Conservation (phyloP, 2,113 vertebrate genomes). For the Mola mola region DNA sequence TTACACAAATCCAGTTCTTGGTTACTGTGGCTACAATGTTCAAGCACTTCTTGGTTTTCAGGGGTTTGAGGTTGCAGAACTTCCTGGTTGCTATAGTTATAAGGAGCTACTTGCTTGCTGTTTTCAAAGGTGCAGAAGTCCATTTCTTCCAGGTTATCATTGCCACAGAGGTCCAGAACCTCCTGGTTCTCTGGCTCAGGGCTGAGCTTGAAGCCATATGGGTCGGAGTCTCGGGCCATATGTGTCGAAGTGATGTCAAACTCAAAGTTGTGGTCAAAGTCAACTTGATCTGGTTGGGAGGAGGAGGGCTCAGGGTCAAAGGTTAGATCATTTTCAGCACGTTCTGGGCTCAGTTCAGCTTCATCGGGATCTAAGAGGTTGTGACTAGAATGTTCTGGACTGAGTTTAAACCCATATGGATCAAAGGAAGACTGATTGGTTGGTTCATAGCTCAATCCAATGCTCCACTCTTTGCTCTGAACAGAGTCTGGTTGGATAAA, state of each 20-base stretch:
- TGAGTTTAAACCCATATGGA: conserved; percentile 80
- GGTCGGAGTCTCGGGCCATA: conserved; percentile 56
- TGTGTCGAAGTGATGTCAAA: conserved; percentile 59
- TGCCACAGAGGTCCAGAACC: conserved; percentile 45
- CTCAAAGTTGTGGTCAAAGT: conserved; percentile 34
- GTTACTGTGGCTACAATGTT: conserved; percentile 24
- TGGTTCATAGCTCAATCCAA: conserved; percentile 62
- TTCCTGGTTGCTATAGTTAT: conserved; percentile 43
- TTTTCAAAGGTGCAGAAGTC: conserved; percentile 31
- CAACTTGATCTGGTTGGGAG: conserved; percentile 34
- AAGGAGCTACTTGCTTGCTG: conserved; percentile 28
- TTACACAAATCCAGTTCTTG: conserved; percentile 25
- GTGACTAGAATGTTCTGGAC: conserved; percentile 74
- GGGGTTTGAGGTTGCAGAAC: conserved; percentile 25
- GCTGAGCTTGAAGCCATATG: conserved; percentile 75
- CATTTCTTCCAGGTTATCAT: conserved; percentile 35
- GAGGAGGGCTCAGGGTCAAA: conserved; percentile 48
- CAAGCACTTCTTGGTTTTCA: conserved; percentile 65
- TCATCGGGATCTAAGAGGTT: conserved; percentile 73
- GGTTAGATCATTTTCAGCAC: conserved; percentile 34
- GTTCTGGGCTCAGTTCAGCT: conserved; percentile 60
- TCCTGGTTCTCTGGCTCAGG: conserved; percentile 72
- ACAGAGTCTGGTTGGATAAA: conserved; percentile 28
- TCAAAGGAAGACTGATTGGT: conserved; percentile 71
- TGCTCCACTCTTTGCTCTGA: conserved; percentile 42